Base-by-base conservation (phyloP, 2,113 vertebrate genomes). In the Beaufortia kweichowensis region DNA sequence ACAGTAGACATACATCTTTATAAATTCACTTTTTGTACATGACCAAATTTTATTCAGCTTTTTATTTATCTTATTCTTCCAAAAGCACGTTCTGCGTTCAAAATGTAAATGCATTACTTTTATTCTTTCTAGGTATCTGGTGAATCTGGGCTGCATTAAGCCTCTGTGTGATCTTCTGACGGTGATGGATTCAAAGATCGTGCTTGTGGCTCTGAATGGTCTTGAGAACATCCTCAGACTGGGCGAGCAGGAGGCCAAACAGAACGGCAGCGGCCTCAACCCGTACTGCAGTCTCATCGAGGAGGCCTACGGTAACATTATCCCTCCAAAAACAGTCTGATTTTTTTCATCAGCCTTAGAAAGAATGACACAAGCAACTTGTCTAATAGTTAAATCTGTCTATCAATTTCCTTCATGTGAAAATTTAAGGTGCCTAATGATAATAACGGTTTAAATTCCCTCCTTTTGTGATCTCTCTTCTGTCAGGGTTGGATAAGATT, bases 111-210 rank as follows among this genome's bases (percentile, higher is more conserved):
- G 15, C 15, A 2, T 0, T 55, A 53, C 1, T 39, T 24, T 31
- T 17, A 29, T 15, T 60, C 55, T 35, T 28, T 28, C 9, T 79
- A 99, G 97, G 77, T 99, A 98, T 83, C 87, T 99, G 82, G 97
- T 98, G 26, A 96, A 96, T 83, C 82, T 98, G 88, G 96, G 96
- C 70, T 99, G 96, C 71, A 98, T 99, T 85, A 99, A 98, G 63
- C 96, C 97, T 1, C 88, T 98, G 2, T 99, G 97, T 64, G 96
- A 99, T 81, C 93, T 99, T 80, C 90, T 99, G 76, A 99, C 96
- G 0, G 97, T 98, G 69, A 98, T 99, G 97, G 96, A 99, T 89
- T 96, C 95, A 0, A 99, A 98, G 92, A 98, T 99, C 5, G 96
- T 99, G 2, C 96, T 98, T 84, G 96, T 99, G 17, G 95, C 96